A percentile compares a stretch with the other conserved stretches of the same genome.
Conservation (phyloP, 2,113 vertebrate genomes). For the Dendrocopos noguchii region DNA sequence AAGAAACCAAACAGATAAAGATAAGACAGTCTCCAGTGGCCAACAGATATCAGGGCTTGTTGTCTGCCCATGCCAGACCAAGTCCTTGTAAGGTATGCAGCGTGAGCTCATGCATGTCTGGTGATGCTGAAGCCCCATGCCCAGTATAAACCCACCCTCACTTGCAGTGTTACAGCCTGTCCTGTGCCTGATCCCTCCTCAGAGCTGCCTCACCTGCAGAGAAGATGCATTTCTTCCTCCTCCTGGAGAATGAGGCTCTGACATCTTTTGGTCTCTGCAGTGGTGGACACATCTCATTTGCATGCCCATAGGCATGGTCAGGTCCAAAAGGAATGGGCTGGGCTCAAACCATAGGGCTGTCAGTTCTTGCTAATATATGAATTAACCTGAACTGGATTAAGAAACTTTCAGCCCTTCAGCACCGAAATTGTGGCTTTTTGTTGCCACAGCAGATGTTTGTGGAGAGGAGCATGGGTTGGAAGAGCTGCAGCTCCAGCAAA, state of each 20-base stretch:
- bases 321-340: neutral
- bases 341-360: neutral
- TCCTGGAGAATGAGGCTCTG: neutral
- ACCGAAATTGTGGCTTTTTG: neutral
- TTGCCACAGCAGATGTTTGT: too few relatives aligned
- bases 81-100: neutral
- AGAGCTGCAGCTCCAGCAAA: neutral
- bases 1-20: neutral
- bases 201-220: neutral
- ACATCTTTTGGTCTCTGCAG: neutral
- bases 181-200: neutral
- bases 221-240: neutral
- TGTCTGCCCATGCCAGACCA: neutral
- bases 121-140: neutral
- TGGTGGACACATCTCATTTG: neutral
- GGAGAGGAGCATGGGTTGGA: neutral
- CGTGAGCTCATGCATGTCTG: accelerated
- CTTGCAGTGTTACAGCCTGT: neutral
- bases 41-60: neutral
- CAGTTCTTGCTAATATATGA: neutral
- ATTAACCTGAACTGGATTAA: neutral
- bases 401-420: neutral
- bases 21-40: neutral
- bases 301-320: too few relatives aligned
- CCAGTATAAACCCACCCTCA: neutral